Base-by-base conservation (phyloP, 2,888 invertebrate genomes). In the Drosophila affinis region DNA sequence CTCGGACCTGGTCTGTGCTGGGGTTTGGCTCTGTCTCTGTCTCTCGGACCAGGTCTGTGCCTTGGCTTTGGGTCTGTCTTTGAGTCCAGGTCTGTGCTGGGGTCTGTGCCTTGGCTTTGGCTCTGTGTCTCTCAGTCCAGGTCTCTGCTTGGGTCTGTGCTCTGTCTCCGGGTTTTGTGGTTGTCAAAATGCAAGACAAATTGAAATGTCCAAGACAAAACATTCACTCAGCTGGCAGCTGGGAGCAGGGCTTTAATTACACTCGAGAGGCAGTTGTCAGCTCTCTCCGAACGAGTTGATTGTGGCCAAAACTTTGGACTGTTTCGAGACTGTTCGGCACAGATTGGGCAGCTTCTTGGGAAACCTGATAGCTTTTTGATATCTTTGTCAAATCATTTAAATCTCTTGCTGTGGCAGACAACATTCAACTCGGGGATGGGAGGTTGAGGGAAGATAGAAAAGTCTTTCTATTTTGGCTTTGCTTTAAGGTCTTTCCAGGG, bases 201-300 rank as follows among this genome's bases (percentile, higher is more conserved):
- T 79, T 72, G 62, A 69, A 73, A 70, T 63, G 55, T 52, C 24
- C 21, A n/a, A 58, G 45, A 24, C 69, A 29, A 69, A 51, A 64
- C 52, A 56, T 65, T 65, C 54, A 73, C 70, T 57, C 59, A 59
- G 52, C 51, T 39, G 17, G 57, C 54, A 18, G 18, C 18, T 18
- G 18, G 18, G 18, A 18, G 18, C 51, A 32, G 17, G 57, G 57
- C 17, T 17, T 61, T 78, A 81, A 81, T 78, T 53, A 51, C 18
- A 45, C 17, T 55, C 18, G 14, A 32, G 44, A 21, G 21, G 10
- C 3, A 10, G 18, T n/a, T 45, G 27, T 24, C 18, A 6, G 27
- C n/a, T 5, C 9, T 5, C 9, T 5, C 3, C 9, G 10, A 17
- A 32, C 12, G 29, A 17, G 14, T 24, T 29, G 46, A 27, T 56